A percentile compares a stretch with the other conserved stretches of the same genome.
These are phyloP conservation scores for Drosophila quinaria DNA, from an alignment of 2,888 invertebrate species.

Conservation along the genomic window DNA sequence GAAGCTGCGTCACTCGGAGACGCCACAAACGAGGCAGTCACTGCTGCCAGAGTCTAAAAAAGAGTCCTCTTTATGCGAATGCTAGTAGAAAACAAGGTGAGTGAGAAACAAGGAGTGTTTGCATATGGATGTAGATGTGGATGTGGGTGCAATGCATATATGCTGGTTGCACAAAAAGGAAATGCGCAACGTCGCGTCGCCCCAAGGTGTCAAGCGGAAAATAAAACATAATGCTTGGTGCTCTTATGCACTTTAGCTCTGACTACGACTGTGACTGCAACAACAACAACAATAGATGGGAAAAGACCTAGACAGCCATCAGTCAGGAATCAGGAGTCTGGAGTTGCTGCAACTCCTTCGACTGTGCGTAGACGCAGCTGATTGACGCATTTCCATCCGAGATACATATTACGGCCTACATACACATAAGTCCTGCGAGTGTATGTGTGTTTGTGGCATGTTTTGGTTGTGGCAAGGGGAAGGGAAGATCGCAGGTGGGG, in stretches of 20 bases:
- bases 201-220: conserved; percentile 80
- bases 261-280: conserved; percentile 17
- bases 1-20: conserved; percentile 49
- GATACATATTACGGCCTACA: conserved; percentile 19
- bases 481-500: no score
- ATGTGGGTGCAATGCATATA: conserved; percentile 3
- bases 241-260: conserved; percentile 55
- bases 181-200: conserved; percentile 80
- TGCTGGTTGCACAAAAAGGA: conserved; percentile 62
- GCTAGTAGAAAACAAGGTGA: conserved; percentile 24
- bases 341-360: conserved; percentile 18
- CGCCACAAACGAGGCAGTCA: conserved; percentile 14
- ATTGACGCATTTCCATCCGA: conserved; percentile 38
- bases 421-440: conserved; percentile 10
- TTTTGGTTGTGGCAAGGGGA: not conserved
- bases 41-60: conserved; percentile 28
- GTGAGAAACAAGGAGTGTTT: no score
- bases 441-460: not conserved
- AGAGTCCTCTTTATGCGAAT: conserved; percentile 22
- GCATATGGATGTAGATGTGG: not conserved
- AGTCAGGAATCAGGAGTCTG: conserved; percentile 15
- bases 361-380: conserved; percentile 33
- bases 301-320: conserved; percentile 54
- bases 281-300: not conserved
- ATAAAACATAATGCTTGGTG: conserved; percentile 72